phyloP scores from a whole-genome alignment of 2,888 invertebrate species.

The Phalera bucephala region DNA sequence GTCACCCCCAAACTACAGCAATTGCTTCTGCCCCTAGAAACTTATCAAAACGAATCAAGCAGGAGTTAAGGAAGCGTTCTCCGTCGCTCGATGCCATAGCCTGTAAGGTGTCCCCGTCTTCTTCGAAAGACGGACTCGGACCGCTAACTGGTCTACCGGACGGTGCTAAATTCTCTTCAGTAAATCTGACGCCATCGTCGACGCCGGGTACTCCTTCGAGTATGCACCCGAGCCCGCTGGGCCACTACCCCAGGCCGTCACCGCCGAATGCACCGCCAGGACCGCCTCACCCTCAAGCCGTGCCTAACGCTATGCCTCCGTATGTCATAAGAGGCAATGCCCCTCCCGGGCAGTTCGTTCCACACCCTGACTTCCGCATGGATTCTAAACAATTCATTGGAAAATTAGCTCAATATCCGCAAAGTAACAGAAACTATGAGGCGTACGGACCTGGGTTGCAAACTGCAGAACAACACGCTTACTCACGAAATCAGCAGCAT shows the following conservation, averaged over 20 bases:
- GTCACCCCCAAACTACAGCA: constrained; percentile 85
- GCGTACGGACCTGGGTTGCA: constrained; percentile 59
- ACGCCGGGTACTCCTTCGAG: constrained; percentile 85
- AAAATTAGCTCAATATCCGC: constrained; percentile 71
- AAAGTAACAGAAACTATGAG: constrained; percentile 68
- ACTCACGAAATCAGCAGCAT: constrained; percentile 69
- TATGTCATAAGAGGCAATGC: constrained; percentile 81
- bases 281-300: constrained; percentile 82
- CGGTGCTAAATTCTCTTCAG: constrained; percentile 84
- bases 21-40: constrained; percentile 78
- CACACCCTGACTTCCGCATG: constrained; percentile 80
- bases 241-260: constrained; percentile 87
- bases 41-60: constrained; percentile 78
- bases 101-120: constrained; percentile 80
- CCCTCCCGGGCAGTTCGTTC: constrained; percentile 72
- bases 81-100: constrained; percentile 73
- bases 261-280: constrained; percentile 86
- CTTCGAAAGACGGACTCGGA: constrained; percentile 78
- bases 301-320: constrained; percentile 83
- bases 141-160: constrained; percentile 72
- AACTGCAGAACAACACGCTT: constrained; percentile 69
- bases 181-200: constrained; percentile 85
- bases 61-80: constrained; percentile 82
- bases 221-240: constrained; percentile 85
- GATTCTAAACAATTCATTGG: constrained; percentile 76